Conservation (phyloP, 2,888 invertebrate species). For the Venustoraphidia nigricollis region DNA sequence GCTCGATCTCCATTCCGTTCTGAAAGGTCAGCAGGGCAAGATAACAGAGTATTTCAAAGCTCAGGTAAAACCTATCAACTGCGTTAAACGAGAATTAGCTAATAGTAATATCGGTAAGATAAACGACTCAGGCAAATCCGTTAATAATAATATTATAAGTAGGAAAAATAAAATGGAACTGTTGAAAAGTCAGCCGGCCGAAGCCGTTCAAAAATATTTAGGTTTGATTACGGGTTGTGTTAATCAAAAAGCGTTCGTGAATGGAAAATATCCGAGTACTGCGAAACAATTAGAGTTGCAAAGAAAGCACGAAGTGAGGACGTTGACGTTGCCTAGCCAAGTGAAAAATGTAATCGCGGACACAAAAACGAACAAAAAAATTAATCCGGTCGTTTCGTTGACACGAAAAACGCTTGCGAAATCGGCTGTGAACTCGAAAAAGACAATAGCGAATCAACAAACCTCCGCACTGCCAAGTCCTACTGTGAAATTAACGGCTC, state of each 20-base stretch:
- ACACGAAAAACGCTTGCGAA: constrained; percentile 27
- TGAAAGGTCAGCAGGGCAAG: constrained; percentile 48
- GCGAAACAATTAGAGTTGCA: constrained; percentile 4
- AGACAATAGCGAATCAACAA: constrained; percentile 9
- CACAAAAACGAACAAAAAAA: constrained; percentile 18
- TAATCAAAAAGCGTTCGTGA: constrained; percentile 4
- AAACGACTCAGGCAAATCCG: not conserved
- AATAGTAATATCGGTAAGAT: not conserved
- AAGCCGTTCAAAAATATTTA: constrained; percentile 3
- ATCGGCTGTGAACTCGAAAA: constrained; percentile 31
- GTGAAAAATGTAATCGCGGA: constrained; percentile 20
- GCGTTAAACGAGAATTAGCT: not conserved
- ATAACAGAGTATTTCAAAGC: constrained; percentile 76
- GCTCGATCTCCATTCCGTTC: constrained; percentile 4
- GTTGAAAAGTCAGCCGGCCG: not conserved
- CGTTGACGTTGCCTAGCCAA: constrained; percentile 22
- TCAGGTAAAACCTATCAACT: constrained; percentile 49
- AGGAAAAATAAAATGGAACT: constrained; percentile 1
- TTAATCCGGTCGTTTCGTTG: constrained; percentile 19
- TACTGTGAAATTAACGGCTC: not conserved
- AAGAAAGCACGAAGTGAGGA: constrained; percentile 21
- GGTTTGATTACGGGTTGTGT: constrained; percentile 2
- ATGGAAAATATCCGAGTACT: constrained; percentile 6
- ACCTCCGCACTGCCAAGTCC: not conserved
- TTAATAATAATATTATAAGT: not conserved